Base-by-base conservation (phyloP, 2,888 invertebrate genomes). In the Tachina fera region DNA sequence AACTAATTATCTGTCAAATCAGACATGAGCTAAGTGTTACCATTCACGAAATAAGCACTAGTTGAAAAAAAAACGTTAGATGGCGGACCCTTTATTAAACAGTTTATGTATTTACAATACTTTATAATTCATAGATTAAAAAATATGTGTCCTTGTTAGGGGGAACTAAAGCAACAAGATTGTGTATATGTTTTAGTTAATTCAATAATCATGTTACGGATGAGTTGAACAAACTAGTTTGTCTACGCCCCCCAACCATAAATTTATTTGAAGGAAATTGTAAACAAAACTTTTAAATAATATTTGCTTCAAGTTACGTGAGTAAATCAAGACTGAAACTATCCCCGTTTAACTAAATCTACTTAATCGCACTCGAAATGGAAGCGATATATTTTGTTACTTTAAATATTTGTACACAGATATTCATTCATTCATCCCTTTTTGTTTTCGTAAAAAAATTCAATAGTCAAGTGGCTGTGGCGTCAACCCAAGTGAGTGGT, bases 401-500 rank as follows among this genome's bases (percentile, higher is more conserved):
- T 61, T 56, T 61, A 68, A 74, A 70, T 79, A 45, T 65, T 56
- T 60, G 39, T 63, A 31, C 22, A 68, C 60, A 65, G 11, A 16
- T 49, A 63, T 22, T 65, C 22, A 22, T 39, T 51, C 61, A 49
- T 74, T 43, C 61, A 83, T 79, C 31, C 56, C 63, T 68, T 61
- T 75, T 82, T 31, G 47, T 71, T 58, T 74, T 49, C 19, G 72
- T 49, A 75, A 67, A 80, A n/a, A 74, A 31, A 31, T 31, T 31
- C 16, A 16, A 51, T 76, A 83, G 84, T 87, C 87, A 87, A 87
- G 86, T 87, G 86, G 84, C 56, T 79, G 53, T 84, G 87, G 86
- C 86, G 87, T 86, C 87, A 86, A 87, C 86, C 82, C 83, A 78
- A 87, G 81, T 83, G 78, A 83, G 79, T 76, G 75, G 16, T 51